Evolutionary conservation across 1,140 invertebrate genomes (phyloP).

Genomic region (Drosophila mauritiana): DNA sequence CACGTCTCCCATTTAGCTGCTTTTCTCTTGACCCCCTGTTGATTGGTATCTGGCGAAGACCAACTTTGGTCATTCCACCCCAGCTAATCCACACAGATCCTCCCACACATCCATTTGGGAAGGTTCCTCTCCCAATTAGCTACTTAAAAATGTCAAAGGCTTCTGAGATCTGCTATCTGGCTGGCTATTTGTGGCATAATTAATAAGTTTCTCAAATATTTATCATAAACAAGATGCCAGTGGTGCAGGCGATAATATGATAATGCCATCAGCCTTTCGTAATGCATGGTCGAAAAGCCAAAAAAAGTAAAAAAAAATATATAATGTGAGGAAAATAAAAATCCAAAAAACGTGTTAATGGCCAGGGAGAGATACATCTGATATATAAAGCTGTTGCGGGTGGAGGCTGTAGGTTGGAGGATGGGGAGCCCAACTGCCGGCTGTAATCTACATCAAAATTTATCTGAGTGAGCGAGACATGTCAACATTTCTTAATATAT

Average conservation of each 20-base stretch:
- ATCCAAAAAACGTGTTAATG: slow-evolving; percentile 57
- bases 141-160: slow-evolving; percentile 51
- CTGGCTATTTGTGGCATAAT: slow-evolving; percentile 79
- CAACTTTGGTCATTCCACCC: slow-evolving; percentile 39
- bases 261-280: slow-evolving; percentile 67
- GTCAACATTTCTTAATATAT: slow-evolving; percentile 83
- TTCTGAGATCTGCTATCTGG: slow-evolving; percentile 31
- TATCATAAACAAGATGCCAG: slow-evolving; percentile 76
- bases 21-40: background rate
- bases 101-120: slow-evolving; percentile 20
- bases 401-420: slow-evolving; percentile 4
- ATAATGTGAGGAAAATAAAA: slow-evolving; percentile 39
- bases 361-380: slow-evolving; percentile 47
- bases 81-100: slow-evolving; percentile 1
- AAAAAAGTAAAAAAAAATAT: background rate
- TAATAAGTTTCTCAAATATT: slow-evolving; percentile 79
- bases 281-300: slow-evolving; percentile 35
- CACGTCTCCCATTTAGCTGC: background rate
- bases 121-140: slow-evolving; percentile 47
- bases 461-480: slow-evolving; percentile 81
- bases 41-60: slow-evolving; percentile 17
- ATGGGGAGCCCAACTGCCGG: slow-evolving; percentile 11
- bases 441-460: slow-evolving; percentile 81
- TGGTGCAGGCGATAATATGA: slow-evolving; percentile 67
- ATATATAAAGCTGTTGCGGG: slow-evolving; percentile 23